Percentiles rank a stretch among this genome's conserved stretches.
phyloP scores from a whole-genome alignment of 1,140 invertebrate genomes.

The Ceratina australensis region DNA sequence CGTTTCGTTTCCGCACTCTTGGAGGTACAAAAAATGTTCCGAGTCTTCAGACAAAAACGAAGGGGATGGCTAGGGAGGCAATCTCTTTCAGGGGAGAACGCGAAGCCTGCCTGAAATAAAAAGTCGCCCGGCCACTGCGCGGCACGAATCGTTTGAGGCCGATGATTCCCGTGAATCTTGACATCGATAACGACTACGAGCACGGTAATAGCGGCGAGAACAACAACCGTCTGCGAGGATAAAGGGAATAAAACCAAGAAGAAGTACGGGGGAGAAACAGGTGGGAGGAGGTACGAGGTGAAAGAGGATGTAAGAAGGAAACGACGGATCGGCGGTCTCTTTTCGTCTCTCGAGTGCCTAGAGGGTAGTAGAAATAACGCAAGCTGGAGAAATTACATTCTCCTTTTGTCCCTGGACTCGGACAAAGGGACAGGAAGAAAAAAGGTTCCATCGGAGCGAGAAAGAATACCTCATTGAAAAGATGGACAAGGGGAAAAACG shows the following conservation, averaged over 20 bases:
- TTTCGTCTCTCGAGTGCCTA: slow-evolving; percentile 52
- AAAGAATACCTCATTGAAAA: slow-evolving; percentile 58
- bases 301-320: not conserved
- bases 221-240: slow-evolving; percentile 25
- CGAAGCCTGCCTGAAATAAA: slow-evolving; percentile 17
- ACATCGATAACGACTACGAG: slow-evolving; percentile 35
- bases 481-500: slow-evolving; percentile 54
- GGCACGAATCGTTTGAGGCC: slow-evolving; percentile 21
- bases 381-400: slow-evolving; percentile 65
- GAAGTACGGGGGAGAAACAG: not conserved
- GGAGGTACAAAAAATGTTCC: slow-evolving; percentile 1
- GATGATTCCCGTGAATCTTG: slow-evolving; percentile 30
- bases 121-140: slow-evolving; percentile 12
- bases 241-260: not conserved
- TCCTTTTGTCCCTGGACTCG: slow-evolving; percentile 60
- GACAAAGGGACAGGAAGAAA: slow-evolving; percentile 56
- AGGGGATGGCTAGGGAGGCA: not conserved
- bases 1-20: not conserved
- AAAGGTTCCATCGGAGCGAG: slow-evolving; percentile 50
- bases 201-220: slow-evolving; percentile 14
- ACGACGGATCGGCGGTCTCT: slow-evolving; percentile 27
- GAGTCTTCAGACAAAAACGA: slow-evolving; percentile 1
- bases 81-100: slow-evolving; percentile 8
- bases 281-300: not conserved
- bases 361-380: slow-evolving; percentile 62